Conservation (phyloP, 1,140 invertebrate genomes). For the Pygmarrhopalites habei region DNA sequence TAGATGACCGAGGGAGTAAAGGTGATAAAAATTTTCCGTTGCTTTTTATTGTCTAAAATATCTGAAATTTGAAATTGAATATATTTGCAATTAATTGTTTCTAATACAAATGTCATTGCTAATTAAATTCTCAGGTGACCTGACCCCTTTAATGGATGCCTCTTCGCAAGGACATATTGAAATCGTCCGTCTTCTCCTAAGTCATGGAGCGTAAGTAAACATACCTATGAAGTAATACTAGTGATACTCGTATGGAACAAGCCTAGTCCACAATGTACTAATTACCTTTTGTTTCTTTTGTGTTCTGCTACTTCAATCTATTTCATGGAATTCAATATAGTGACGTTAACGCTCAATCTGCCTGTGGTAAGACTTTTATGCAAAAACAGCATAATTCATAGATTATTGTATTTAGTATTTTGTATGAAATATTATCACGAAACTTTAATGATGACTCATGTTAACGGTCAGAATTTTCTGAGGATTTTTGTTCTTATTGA, state of each 20-base stretch:
- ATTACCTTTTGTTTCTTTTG: no score
- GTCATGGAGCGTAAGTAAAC: constrained; percentile 88
- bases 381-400: background rate
- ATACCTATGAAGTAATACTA: no score
- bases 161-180: constrained; percentile 89
- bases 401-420: background rate
- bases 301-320: no score
- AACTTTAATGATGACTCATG: constrained; percentile 9
- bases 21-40: no score
- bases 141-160: constrained; percentile 94
- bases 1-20: constrained; percentile 90
- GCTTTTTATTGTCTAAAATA: no score
- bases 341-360: constrained; percentile 92
- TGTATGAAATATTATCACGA: background rate
- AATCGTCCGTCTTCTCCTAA: constrained; percentile 82
- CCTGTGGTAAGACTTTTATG: constrained; percentile 58
- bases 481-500: background rate
- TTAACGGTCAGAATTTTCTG: constrained; percentile 12
- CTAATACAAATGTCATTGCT: no score
- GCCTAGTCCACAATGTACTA: no score
- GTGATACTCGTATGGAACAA: no score
- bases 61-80: no score
- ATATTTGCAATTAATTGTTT: no score
- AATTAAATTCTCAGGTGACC: constrained; percentile 52
- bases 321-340: no score